These are phyloP conservation scores for Pseudopipra pipra DNA, from an alignment of 2,113 vertebrate species.

Conservation along the genomic window DNA sequence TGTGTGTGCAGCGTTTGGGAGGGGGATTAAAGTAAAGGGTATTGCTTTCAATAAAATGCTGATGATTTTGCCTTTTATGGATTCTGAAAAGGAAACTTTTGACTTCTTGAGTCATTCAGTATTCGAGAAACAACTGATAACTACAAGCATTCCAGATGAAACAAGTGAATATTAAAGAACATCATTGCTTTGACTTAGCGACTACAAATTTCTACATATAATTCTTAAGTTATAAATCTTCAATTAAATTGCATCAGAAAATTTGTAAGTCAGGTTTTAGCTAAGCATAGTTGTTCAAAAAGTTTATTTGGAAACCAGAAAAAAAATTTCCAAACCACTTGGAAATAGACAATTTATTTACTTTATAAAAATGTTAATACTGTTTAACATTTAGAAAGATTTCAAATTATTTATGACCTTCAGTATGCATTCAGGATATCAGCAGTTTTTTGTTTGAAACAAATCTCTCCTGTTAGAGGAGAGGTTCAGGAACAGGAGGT, in stretches of 20 bases:
- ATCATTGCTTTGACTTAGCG: background rate
- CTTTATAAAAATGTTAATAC: background rate
- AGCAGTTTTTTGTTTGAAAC: background rate
- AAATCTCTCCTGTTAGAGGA: background rate
- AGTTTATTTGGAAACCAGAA: background rate
- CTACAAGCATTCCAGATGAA: background rate
- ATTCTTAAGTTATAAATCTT: background rate
- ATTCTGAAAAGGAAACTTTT: background rate
- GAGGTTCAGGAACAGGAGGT: background rate
- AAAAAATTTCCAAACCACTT: background rate
- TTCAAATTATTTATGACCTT: background rate
- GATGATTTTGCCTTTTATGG: fast-evolving
- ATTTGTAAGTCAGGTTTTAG: background rate
- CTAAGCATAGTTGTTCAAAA: background rate
- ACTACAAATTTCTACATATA: background rate
- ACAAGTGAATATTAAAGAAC: background rate
- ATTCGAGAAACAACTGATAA: background rate
- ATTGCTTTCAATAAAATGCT: background rate
- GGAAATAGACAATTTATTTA: background rate
- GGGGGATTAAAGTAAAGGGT: background rate
- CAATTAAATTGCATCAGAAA: background rate
- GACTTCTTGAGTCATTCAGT: background rate
- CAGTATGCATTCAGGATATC: background rate
- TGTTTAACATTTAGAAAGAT: background rate
- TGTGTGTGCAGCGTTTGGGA: background rate